Conservation (phyloP, 2,113 vertebrate species). For the Loxodonta africana region DNA sequence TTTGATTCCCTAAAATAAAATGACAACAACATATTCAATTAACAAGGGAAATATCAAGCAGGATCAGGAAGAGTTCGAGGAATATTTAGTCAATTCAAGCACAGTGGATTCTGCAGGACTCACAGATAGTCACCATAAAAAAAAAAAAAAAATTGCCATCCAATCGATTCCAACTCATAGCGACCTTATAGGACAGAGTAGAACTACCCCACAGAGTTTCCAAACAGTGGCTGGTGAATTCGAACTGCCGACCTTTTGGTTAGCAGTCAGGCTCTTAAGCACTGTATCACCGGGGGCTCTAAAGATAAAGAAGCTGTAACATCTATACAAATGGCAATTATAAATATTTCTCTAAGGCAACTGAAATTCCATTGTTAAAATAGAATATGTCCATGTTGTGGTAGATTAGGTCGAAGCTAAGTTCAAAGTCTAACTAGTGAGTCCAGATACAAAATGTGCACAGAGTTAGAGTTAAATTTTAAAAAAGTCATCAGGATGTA, state of each 20-base stretch:
- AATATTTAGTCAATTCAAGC: not conserved
- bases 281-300: no score
- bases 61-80: constrained; percentile 18
- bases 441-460: not conserved
- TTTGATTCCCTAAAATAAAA: constrained; percentile 30
- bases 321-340: not conserved
- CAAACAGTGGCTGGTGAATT: no score
- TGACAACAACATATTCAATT: not conserved
- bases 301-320: not conserved
- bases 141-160: no score
- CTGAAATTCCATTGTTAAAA: constrained; percentile 1
- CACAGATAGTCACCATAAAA: not conserved
- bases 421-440: not conserved
- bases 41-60: not conserved
- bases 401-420: not conserved
- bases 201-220: no score
- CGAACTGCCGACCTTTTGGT: no score
- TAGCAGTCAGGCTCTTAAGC: no score
- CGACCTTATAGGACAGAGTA: no score
- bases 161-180: no score
- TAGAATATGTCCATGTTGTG: not conserved
- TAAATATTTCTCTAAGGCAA: constrained; percentile 13
- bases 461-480: not conserved
- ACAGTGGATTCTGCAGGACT: not conserved
- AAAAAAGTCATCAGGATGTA: not conserved